Percentiles rank a stretch among this genome's conserved stretches.
Evolutionary conservation across 2,113 vertebrate species (phyloP).

Genomic region (Sinocyclocheilus anshuiensis): DNA sequence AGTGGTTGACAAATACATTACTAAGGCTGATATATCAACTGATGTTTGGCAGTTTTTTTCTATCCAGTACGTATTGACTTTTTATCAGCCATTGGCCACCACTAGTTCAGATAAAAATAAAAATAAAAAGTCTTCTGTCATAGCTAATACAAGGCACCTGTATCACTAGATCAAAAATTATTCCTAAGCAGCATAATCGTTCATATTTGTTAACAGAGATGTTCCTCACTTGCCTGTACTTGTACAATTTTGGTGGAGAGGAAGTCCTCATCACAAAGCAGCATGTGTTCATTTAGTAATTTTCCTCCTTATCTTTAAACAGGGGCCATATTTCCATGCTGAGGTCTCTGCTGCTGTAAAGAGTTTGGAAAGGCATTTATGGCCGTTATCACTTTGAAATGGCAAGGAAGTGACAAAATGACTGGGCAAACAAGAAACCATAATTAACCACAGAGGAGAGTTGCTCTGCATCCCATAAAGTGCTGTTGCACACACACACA

Average conservation of each 20-base stretch:
- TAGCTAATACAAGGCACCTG: conserved; percentile 41
- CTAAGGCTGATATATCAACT: too few relatives aligned
- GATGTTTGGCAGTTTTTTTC: too few relatives aligned
- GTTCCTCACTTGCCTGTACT: conserved; percentile 25
- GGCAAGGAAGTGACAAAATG: conserved; percentile 68
- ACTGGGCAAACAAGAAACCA: conserved; percentile 72
- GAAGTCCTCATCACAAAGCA: conserved; percentile 27
- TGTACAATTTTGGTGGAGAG: not conserved
- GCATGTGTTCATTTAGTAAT: conserved; percentile 43
- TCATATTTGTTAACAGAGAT: not conserved
- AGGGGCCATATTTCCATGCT: conserved; percentile 42
- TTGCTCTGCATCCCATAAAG: conserved; percentile 67
- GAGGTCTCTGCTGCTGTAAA: conserved; percentile 57
- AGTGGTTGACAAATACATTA: too few relatives aligned
- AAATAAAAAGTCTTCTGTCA: not conserved
- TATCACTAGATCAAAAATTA: conserved; percentile 17
- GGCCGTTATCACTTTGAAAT: conserved; percentile 67
- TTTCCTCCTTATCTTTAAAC: conserved; percentile 53
- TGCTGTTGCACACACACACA: conserved; percentile 50
- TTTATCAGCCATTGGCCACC: too few relatives aligned
- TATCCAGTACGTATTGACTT: too few relatives aligned
- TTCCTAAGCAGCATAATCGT: not conserved
- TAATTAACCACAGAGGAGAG: conserved; percentile 73
- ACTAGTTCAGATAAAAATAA: too few relatives aligned
- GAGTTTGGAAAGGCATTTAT: conserved; percentile 59